Evolutionary conservation across 2,888 invertebrate species (phyloP).

Genomic region (Lycocerus yunnanus): DNA sequence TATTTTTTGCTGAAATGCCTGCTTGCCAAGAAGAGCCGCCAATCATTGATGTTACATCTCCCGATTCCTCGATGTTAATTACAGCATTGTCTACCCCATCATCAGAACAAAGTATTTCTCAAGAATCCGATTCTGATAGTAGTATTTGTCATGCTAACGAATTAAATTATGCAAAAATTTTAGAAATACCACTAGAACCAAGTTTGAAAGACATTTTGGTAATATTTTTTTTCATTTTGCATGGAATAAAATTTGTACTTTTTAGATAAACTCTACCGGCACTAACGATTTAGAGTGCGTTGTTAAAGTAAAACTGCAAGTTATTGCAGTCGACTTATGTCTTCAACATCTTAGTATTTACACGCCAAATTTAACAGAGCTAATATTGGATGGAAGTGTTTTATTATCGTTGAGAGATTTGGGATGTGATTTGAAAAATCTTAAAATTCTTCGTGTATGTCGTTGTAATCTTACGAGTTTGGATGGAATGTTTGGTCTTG

Average conservation of each 20-base stretch:
- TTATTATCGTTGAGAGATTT: constrained; percentile 70
- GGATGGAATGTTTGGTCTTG: constrained; percentile 70
- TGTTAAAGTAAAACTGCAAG: constrained; percentile 66
- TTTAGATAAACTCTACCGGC: constrained; percentile 50
- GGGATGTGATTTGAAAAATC: constrained; percentile 65
- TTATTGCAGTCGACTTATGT: constrained; percentile 68
- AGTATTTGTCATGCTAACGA: neutral
- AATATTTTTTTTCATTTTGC: neutral
- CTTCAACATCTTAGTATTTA: constrained; percentile 66
- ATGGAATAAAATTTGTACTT: neutral
- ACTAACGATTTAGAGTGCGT: constrained; percentile 56
- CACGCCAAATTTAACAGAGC: constrained; percentile 63
- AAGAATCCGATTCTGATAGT: neutral
- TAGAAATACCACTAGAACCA: neutral
- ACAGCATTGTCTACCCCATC: neutral
- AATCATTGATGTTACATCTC: neutral
- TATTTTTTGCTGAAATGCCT: constrained; percentile 2
- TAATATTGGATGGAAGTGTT: constrained; percentile 71
- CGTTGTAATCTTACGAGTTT: constrained; percentile 68
- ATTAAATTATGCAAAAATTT: neutral
- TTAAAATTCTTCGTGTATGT: constrained; percentile 64
- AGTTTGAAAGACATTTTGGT: constrained; percentile 3
- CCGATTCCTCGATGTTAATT: neutral
- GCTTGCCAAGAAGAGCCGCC: constrained; percentile 5
- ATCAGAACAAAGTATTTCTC: neutral